Percentiles rank a stretch among this genome's conserved stretches.
Evolutionary conservation across 92 coral and sea anemone species (phyloP).

Genomic region (Umimayanthus kanabou): DNA sequence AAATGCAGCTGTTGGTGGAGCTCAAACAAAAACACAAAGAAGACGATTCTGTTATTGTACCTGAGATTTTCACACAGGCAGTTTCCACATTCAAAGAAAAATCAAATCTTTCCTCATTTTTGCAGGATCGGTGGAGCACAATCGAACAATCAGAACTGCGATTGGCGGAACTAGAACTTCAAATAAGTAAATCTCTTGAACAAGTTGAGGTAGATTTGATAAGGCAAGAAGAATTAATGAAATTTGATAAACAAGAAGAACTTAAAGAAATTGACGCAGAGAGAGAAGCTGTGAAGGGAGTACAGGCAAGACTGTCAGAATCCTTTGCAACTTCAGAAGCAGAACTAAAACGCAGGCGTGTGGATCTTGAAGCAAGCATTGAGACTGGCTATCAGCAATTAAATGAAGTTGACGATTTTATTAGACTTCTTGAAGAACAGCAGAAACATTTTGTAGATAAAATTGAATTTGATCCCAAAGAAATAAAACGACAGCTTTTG

Average conservation of each 20-base stretch:
- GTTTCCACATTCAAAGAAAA: conserved; percentile 53
- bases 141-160: conserved; percentile 82
- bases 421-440: conserved; percentile 54
- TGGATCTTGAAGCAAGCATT: conserved; percentile 62
- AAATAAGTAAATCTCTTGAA: conserved; percentile 65
- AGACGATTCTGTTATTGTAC: conserved; percentile 13
- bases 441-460: conserved; percentile 53
- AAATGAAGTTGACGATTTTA: conserved; percentile 66
- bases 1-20: conserved; percentile 68
- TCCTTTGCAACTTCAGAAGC: conserved; percentile 54
- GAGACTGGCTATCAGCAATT: conserved; percentile 63
- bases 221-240: conserved; percentile 57
- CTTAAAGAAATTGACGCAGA: conserved; percentile 53
- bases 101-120: conserved; percentile 54
- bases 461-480: conserved; percentile 52
- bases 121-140: conserved; percentile 85
- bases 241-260: conserved; percentile 75
- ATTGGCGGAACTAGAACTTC: conserved; percentile 85
- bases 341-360: conserved; percentile 48
- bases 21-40: conserved; percentile 42
- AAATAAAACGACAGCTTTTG: conserved; percentile 45
- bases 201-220: conserved; percentile 68
- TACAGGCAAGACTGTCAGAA: conserved; percentile 53
- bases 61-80: conserved; percentile 47
- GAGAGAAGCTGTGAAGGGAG: conserved; percentile 31